A percentile compares a stretch with the other conserved stretches of the same genome.
Evolutionary conservation across 2,888 invertebrate species (phyloP).

Genomic region (Crepidodera aurea): DNA sequence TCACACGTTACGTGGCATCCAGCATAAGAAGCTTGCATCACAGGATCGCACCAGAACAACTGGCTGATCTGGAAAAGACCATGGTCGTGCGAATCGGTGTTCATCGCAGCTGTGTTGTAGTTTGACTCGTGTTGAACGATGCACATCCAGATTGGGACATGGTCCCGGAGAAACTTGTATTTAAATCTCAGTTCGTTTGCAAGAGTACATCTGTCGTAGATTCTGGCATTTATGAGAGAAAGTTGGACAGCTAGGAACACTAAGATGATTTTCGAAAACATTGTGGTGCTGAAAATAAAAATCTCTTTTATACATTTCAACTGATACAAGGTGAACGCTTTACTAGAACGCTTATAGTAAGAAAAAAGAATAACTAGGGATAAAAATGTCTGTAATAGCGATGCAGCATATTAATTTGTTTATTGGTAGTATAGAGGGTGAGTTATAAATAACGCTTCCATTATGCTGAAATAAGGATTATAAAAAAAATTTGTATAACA

Average conservation of each 20-base stretch:
- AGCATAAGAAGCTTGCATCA: neutral
- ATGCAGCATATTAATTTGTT: too few species aligned
- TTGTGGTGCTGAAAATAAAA: neutral
- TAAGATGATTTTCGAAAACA: neutral
- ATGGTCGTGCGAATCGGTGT: neutral
- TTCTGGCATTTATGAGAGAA: conserved; percentile 69
- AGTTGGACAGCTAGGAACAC: neutral
- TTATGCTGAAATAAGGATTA: too few species aligned
- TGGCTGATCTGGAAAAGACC: neutral
- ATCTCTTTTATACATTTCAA: too few species aligned
- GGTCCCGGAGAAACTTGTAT: conserved; percentile 64
- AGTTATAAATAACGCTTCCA: too few species aligned
- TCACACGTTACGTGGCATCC: neutral
- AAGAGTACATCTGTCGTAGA: conserved; percentile 75
- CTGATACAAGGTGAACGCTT: too few species aligned
- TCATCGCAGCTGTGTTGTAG: neutral
- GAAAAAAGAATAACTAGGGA: too few species aligned
- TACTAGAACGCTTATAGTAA: too few species aligned
- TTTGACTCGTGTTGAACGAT: conserved; percentile 62
- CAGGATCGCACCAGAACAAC: neutral
- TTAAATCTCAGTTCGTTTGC: conserved; percentile 67
- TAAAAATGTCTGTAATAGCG: too few species aligned
- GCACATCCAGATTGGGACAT: conserved; percentile 65
- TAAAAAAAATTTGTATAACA: too few species aligned
- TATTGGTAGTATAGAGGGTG: too few species aligned